phyloP scores from a whole-genome alignment of 2,113 vertebrate species.

The Bubo bubo region DNA sequence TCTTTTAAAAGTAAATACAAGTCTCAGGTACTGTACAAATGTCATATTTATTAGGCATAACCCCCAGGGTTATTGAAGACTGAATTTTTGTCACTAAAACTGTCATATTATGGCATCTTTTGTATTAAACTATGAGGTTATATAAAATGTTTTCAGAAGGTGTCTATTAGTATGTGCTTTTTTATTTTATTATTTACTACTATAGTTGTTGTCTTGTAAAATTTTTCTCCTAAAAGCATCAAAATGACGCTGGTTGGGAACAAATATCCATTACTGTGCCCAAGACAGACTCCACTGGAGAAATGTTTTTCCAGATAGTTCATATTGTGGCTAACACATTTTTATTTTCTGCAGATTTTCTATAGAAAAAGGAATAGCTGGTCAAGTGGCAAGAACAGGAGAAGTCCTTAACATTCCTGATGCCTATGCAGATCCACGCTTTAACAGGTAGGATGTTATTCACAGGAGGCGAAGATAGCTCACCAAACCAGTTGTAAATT shows the following conservation, averaged over 20 bases:
- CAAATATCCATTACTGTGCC: background rate
- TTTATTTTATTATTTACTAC: background rate
- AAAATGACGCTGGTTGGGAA: background rate
- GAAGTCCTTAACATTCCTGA: constrained; percentile 98
- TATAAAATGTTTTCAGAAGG: background rate
- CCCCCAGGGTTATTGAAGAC: background rate
- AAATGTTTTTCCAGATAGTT: background rate
- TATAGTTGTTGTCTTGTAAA: background rate
- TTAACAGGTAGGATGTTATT: constrained; percentile 86
- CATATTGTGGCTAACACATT: background rate
- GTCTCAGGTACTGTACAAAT: background rate
- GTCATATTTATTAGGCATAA: background rate
- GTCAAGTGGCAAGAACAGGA: constrained; percentile 95
- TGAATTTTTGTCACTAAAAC: background rate
- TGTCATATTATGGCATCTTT: background rate
- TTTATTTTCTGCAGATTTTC: constrained; percentile 86
- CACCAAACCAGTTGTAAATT: background rate
- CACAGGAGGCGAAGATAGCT: background rate
- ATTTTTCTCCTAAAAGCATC: constrained; percentile 33
- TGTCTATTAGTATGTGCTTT: background rate
- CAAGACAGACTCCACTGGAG: background rate
- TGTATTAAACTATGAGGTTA: background rate
- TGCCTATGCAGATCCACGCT: constrained; percentile 98
- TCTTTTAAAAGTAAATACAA: background rate
- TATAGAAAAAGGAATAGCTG: constrained; percentile 98